Base-by-base conservation (phyloP, 1,140 invertebrate species). In the Drosophila parabipectinata region DNA sequence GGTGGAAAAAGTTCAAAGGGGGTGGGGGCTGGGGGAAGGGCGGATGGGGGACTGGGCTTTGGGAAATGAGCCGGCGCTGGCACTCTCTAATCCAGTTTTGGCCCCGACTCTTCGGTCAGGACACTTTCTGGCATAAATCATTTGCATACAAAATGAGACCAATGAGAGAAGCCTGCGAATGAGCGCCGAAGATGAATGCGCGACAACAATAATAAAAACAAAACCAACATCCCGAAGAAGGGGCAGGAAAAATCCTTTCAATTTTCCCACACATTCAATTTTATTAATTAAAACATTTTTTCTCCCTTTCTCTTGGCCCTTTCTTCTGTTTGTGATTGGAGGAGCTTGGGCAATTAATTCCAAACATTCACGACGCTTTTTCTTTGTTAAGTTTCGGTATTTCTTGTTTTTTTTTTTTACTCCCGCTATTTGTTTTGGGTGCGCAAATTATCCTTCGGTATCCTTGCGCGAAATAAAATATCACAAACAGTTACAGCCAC, bases 241-340 rank as follows among this genome's bases (percentile, higher is more conserved):
- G 48, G 63, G 55, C 64, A 53, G 77, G 58, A 67, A 81, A 90
- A 90, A 90, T 88, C 88, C 88, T 90, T 90, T 90, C 88, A 90
- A 90, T 90, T 90, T 90, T 85, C 71, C 78, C 82, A 87, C 87
- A 79, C 76, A 90, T 88, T 82, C 87, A 90, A 90, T 90, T 82
- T 90, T 91, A 91, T 90, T 91, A 90, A 91, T 90, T 91, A 90
- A 90, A 90, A 79, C 82, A 80, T 77, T 90, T 82, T 83, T 90
- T 79, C 54, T 64, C 63, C 63, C 60, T 53, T 67, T 64, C 55
- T 56, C 48, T 62, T 39, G 47, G 44, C 53, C 51, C 39, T 57
- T 73, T 62, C 45, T 54, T 59, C 63, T 85, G 53, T 71, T 64
- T 79, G 48, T 72, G 72, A 84, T 89, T 75, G 90, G 77, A 79